Conservation (phyloP, 1,140 invertebrate genomes). For the Drosophila parvula region DNA sequence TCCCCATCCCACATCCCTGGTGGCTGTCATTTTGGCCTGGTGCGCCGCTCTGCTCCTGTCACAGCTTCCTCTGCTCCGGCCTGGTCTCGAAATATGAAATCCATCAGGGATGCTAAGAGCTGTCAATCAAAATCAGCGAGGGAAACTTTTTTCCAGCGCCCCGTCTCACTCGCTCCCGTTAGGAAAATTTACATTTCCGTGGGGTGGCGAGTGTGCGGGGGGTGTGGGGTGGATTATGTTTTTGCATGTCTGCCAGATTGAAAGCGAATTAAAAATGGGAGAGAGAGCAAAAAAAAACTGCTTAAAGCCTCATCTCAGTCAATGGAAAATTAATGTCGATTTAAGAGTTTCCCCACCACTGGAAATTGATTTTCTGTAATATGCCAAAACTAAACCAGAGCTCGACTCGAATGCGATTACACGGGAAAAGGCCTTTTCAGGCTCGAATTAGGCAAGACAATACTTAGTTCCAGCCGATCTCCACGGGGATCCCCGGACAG, state of each 20-base stretch:
- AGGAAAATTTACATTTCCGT: constrained; percentile 76
- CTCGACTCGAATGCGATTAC: constrained; percentile 51
- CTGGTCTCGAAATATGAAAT: constrained; percentile 80
- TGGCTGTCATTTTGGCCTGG: constrained; percentile 74
- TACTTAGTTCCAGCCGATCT: constrained; percentile 42
- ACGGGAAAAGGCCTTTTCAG: constrained; percentile 11
- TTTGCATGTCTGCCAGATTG: constrained; percentile 76
- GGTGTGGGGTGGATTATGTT: constrained; percentile 66
- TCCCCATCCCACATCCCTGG: constrained; percentile 14
- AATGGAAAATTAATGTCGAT: constrained; percentile 66
- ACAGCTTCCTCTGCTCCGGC: constrained; percentile 30
- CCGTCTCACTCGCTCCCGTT: constrained; percentile 23
- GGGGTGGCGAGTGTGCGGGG: constrained; percentile 10
- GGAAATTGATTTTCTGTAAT: constrained; percentile 53
- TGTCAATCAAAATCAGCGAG: constrained; percentile 84
- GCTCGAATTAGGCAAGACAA: constrained; percentile 15
- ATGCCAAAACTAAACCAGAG: constrained; percentile 43
- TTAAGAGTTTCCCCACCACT: constrained; percentile 53
- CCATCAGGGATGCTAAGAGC: constrained; percentile 83
- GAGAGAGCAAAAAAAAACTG: constrained; percentile 52
- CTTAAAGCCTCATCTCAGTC: constrained; percentile 54
- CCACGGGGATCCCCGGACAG: constrained; percentile 27
- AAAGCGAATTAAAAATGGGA: constrained; percentile 81
- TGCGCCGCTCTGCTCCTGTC: constrained; percentile 44
- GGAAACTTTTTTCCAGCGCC: constrained; percentile 74